These are phyloP conservation scores for Petrocephalus microphthalmus DNA, from an alignment of 2,113 vertebrate species.

Conservation along the genomic window DNA sequence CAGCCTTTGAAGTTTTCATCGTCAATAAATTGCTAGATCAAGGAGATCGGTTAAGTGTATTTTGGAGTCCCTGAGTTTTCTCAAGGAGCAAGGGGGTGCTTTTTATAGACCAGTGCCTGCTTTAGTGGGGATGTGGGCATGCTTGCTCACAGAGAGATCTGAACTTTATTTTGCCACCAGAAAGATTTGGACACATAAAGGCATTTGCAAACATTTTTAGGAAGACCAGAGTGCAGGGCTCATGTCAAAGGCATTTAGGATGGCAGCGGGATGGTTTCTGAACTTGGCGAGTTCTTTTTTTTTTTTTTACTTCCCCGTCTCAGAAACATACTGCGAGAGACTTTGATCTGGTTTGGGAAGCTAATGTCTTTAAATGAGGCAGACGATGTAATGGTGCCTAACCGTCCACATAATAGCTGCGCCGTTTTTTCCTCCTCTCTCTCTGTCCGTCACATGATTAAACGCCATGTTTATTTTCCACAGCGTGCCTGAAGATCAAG, in stretches of 20 bases:
- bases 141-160: background rate
- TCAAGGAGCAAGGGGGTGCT: slow-evolving; percentile 34
- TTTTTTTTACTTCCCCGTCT: background rate
- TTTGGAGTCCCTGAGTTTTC: slow-evolving; percentile 42
- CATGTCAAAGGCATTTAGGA: slow-evolving; percentile 4
- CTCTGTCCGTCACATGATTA: background rate
- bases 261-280: background rate
- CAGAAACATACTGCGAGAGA: background rate
- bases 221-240: background rate
- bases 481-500: background rate
- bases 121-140: background rate
- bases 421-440: background rate
- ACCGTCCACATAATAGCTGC: background rate
- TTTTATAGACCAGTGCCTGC: slow-evolving; percentile 42
- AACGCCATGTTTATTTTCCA: background rate
- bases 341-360: slow-evolving; percentile 4
- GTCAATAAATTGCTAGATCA: slow-evolving; percentile 61
- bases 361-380: background rate
- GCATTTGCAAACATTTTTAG: background rate
- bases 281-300: background rate
- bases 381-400: slow-evolving; percentile 1
- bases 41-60: slow-evolving; percentile 61
- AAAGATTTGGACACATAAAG: background rate
- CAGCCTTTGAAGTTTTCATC: slow-evolving; percentile 55
- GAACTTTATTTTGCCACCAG: background rate